Conservation (phyloP, 2,113 vertebrate species). For the Macquaria australasica region DNA sequence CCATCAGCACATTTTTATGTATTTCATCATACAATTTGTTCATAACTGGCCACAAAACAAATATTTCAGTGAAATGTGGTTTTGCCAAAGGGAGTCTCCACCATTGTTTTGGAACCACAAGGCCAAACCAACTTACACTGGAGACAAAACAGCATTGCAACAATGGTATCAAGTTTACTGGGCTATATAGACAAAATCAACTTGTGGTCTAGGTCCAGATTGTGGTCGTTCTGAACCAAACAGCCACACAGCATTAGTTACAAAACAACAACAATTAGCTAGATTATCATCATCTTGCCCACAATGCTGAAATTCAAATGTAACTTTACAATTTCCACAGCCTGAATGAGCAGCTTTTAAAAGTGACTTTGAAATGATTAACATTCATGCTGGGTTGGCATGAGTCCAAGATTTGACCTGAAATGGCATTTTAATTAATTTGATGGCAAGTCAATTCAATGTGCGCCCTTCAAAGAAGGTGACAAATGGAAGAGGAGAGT, state of each 20-base stretch:
- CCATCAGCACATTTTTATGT: constrained; percentile 59
- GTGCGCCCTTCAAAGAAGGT: constrained; percentile 21
- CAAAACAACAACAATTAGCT: constrained; percentile 48
- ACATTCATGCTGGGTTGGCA: neutral
- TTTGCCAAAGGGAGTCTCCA: constrained; percentile 61
- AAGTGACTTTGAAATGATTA: constrained; percentile 13
- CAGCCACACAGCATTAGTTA: constrained; percentile 49
- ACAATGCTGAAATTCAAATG: constrained; percentile 11
- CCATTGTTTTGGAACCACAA: constrained; percentile 75
- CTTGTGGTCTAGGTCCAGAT: constrained; percentile 59
- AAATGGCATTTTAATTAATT: constrained; percentile 28
- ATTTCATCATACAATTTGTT: constrained; percentile 75
- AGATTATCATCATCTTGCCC: constrained; percentile 40
- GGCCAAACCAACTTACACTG: constrained; percentile 58
- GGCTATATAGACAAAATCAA: constrained; percentile 70
- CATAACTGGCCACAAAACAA: constrained; percentile 72
- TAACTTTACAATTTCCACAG: neutral
- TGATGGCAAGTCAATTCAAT: constrained; percentile 11
- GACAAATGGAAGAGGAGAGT: constrained; percentile 43
- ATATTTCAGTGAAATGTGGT: constrained; percentile 75
- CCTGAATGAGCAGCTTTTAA: constrained; percentile 14
- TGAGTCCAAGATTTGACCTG: constrained; percentile 3
- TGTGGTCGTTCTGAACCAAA: constrained; percentile 52
- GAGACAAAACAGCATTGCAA: constrained; percentile 70
- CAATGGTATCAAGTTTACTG: constrained; percentile 65